phyloP scores from a whole-genome alignment of 2,113 vertebrate genomes.

The Platycercus adscitus region DNA sequence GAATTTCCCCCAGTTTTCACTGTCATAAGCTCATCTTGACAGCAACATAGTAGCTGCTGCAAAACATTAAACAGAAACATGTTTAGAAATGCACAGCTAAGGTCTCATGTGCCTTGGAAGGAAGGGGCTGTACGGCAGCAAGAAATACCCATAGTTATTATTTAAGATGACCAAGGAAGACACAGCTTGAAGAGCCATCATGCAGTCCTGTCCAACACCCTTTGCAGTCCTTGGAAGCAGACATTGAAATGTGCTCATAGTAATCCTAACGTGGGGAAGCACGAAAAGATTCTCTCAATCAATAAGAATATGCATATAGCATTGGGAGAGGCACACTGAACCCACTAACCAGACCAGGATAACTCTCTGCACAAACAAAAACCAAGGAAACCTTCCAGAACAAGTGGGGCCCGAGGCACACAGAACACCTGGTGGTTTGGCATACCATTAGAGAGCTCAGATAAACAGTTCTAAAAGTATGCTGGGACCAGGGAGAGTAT shows the following conservation, averaged over 20 bases:
- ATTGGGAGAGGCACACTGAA: neutral
- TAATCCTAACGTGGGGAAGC: neutral
- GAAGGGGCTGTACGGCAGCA: neutral
- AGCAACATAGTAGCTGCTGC: neutral
- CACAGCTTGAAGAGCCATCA: neutral
- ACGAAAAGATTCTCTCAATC: neutral
- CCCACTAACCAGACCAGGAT: neutral
- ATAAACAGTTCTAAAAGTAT: constrained; percentile 11
- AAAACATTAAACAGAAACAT: neutral
- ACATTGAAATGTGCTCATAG: rapidly evolving
- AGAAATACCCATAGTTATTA: neutral
- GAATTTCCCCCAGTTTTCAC: neutral
- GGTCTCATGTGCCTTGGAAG: neutral
- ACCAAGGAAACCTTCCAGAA: constrained; percentile 37
- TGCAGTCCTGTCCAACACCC: neutral
- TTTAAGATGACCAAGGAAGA: neutral
- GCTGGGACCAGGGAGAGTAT: neutral
- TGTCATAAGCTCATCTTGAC: neutral
- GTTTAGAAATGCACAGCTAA: neutral
- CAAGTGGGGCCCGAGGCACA: constrained; percentile 20
- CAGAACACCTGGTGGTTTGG: constrained; percentile 53
- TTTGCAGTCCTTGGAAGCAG: neutral
- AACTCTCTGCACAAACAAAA: constrained; percentile 27
- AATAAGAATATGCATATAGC: neutral
- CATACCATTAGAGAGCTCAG: neutral